Evolutionary conservation across 2,113 vertebrate species (phyloP).

Genomic region (Pagrus major): DNA sequence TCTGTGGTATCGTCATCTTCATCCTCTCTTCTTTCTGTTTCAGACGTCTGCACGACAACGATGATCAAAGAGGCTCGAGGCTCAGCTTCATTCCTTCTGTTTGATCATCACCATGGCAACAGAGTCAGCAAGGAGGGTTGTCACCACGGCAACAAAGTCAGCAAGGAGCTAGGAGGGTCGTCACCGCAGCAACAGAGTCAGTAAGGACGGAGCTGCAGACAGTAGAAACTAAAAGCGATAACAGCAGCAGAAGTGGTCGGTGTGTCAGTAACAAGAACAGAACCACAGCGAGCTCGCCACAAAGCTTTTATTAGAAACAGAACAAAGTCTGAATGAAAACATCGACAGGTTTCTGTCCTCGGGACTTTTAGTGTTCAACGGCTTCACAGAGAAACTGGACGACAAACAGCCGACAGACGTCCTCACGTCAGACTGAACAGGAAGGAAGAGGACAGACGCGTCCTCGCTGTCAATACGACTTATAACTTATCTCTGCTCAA

Average conservation of each 20-base stretch:
- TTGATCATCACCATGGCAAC: background rate
- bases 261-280: background rate
- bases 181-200: background rate
- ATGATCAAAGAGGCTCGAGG: background rate
- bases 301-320: constrained; percentile 37
- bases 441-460: background rate
- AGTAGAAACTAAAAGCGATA: too few species aligned
- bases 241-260: too few species aligned
- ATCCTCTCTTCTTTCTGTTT: too few species aligned
- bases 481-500: too few species aligned
- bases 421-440: background rate
- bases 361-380: background rate
- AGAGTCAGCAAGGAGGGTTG: background rate
- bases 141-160: background rate
- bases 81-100: background rate
- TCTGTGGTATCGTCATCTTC: too few species aligned
- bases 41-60: background rate
- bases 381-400: background rate
- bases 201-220: background rate
- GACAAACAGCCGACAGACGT: too few species aligned
- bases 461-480: background rate
- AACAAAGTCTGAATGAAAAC: background rate
- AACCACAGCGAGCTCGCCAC: background rate
- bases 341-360: background rate
- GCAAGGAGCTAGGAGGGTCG: background rate